Evolutionary conservation across 2,888 invertebrate genomes (phyloP).

Genomic region (Drymonia ruficornis): DNA sequence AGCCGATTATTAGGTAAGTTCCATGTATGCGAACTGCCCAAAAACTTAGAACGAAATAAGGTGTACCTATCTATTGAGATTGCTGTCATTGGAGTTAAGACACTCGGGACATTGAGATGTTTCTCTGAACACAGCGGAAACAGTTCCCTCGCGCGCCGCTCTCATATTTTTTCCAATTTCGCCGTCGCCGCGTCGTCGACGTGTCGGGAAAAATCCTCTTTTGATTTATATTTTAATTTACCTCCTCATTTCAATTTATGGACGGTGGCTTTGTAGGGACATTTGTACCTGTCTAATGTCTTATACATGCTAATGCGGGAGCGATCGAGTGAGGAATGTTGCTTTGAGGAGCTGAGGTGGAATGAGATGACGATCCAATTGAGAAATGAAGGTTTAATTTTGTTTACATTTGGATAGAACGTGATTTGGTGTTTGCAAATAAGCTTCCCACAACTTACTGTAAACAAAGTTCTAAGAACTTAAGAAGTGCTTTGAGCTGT

Average conservation of each 20-base stretch:
- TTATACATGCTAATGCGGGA: conserved; percentile 69
- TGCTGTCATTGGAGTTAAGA: too few species aligned
- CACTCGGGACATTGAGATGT: too few species aligned
- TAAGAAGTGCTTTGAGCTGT: too few species aligned
- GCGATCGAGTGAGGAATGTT: conserved; percentile 30
- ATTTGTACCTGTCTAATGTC: conserved; percentile 76
- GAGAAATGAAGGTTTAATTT: neutral
- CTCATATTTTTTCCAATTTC: conserved; percentile 76
- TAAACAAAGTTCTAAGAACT: too few species aligned
- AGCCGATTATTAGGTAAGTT: too few species aligned
- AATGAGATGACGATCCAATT: neutral
- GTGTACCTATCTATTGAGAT: too few species aligned
- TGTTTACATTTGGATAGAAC: too few species aligned
- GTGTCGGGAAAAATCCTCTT: conserved; percentile 79
- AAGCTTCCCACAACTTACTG: too few species aligned
- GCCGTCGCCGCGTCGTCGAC: conserved; percentile 66
- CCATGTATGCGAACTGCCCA: too few species aligned
- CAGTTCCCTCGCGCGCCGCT: conserved; percentile 19
- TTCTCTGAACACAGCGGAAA: neutral
- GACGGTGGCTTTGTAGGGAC: conserved; percentile 56
- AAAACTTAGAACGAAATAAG: too few species aligned
- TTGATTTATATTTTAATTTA: conserved; percentile 85
- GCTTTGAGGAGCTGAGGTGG: neutral
- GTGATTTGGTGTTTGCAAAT: too few species aligned
- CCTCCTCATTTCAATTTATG: conserved; percentile 81